Percentiles rank a stretch among this genome's conserved stretches.
These are phyloP conservation scores for Entosphenus tridentatus DNA, from an alignment of 2,113 vertebrate species.

Conservation along the genomic window DNA sequence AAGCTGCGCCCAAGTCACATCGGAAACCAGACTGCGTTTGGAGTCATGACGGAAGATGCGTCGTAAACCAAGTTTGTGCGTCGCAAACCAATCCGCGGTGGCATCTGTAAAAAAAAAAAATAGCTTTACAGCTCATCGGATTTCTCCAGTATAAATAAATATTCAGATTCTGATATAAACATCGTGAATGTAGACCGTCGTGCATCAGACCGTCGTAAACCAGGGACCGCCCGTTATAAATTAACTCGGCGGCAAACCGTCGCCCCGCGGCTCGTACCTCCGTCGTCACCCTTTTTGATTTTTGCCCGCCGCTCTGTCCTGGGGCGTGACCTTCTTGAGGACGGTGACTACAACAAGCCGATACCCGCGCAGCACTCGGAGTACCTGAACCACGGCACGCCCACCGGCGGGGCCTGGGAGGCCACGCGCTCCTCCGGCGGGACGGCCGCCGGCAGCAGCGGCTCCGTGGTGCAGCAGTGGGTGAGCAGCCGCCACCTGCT, in stretches of 20 bases:
- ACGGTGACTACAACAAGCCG: slow-evolving; percentile 94
- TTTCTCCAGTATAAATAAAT: background rate
- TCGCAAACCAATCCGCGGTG: no score
- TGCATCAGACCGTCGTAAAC: background rate
- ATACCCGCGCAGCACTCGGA: slow-evolving; percentile 87
- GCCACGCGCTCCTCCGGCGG: slow-evolving; percentile 19
- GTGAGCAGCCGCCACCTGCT: slow-evolving; percentile 80
- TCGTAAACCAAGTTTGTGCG: no score
- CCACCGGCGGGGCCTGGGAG: background rate
- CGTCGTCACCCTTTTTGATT: background rate
- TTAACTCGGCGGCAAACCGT: background rate
- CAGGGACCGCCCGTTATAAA: background rate
- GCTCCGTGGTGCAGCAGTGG: slow-evolving; percentile 45
- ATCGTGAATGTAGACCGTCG: background rate
- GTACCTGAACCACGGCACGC: slow-evolving; percentile 65
- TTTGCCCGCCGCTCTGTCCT: background rate
- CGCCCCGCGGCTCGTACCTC: background rate
- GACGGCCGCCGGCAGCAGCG: slow-evolving; percentile 17
- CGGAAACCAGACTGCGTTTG: no score
- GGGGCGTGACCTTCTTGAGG: slow-evolving; percentile 27
- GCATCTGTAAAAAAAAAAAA: no score
- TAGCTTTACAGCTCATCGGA: no score
- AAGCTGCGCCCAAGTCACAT: no score
- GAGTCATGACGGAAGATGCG: no score
- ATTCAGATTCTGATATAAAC: background rate